Base-by-base conservation (phyloP, 2,797 vertebrate genomes). In the Smutsia gigantea region DNA sequence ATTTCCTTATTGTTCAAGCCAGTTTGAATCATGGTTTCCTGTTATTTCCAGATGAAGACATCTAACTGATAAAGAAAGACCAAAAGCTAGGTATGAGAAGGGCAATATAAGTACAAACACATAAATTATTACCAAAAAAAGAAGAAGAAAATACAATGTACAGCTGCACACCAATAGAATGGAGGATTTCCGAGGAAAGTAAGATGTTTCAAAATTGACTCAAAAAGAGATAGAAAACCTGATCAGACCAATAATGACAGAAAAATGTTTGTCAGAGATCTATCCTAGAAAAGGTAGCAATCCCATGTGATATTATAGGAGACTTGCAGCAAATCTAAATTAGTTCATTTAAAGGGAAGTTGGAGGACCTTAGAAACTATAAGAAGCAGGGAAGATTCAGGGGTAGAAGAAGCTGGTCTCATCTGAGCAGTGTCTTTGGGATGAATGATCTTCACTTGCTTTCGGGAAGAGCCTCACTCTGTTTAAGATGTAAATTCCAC, bases 41-140 rank as follows among this genome's bases (percentile, higher is more conserved):
- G 95, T 97, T 97, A 53, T 96, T 97, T 77, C 31, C 83, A 89
- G 84, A 31, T n/a, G 29, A 93, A 88, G 27, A 82, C 72, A 78
- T 66, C 63, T 72, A 55, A 84, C 51, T 66, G 93, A 96, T 91
- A 39, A 78, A 51, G 64, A 42, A 84, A 92, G 21, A 8, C 51
- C 64, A 21, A 82, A 79, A 94, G 29, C 37, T 31, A 55, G 46
- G 25, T 34, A 59, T 7, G 31, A 42, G 64, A 23, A 49, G 15
- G 27, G 23, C 6, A 6, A 29, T 11, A 0, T 68, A 88, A 85
- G 2, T 51, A 64, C 8, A 92, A 66, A 89, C 23, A 39, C 19
- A 18, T 5, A 42, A 68, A n/a, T 66, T 64, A 57, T 14, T 42
- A 34, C 13, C 64, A 51, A 61, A 87, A 46, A 74, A 8, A 34